Percentiles rank a stretch among this genome's conserved stretches.
Conservation (phyloP, 2,888 invertebrate genomes). For the Adelognathus sp. region DNA sequence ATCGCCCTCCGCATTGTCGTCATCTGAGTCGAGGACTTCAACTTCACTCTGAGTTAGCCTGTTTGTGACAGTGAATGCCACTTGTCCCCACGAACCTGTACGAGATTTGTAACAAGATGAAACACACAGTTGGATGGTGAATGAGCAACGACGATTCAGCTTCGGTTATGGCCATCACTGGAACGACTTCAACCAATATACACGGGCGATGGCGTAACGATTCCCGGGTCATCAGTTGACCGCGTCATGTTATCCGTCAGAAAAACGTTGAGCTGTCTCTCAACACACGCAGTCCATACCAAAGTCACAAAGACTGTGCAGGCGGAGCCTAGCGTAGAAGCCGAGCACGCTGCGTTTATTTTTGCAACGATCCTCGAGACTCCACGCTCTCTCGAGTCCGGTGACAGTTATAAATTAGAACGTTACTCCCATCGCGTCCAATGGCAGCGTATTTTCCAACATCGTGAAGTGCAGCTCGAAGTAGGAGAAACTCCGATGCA, state of each 20-base stretch:
- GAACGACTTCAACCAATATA: conserved; percentile 16
- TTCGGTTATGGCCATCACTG: background rate
- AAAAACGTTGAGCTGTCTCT: conserved; percentile 25
- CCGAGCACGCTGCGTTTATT: conserved; percentile 63
- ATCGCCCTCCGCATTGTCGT: conserved; percentile 13
- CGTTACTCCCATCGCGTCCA: conserved; percentile 61
- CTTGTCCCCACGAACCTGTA: conserved; percentile 56
- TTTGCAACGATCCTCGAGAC: conserved; percentile 62
- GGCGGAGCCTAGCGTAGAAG: too few species aligned
- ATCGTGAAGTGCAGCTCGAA: conserved; percentile 34
- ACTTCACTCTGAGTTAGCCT: conserved; percentile 70
- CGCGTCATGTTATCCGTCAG: conserved; percentile 51
- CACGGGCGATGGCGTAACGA: conserved; percentile 25
- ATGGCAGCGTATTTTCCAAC: conserved; percentile 2
- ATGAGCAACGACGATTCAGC: conserved; percentile 21
- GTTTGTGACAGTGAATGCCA: conserved; percentile 72
- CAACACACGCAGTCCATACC: background rate
- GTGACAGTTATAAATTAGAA: conserved; percentile 75
- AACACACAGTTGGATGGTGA: conserved; percentile 28
- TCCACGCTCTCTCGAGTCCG: too few species aligned
- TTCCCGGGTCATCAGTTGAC: conserved; percentile 40
- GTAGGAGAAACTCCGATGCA: conserved; percentile 45
- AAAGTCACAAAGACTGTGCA: conserved; percentile 17
- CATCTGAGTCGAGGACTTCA: conserved; percentile 70
- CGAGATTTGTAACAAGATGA: conserved; percentile 21